These are phyloP conservation scores for Microtus pennsylvanicus DNA, from an alignment of 2,113 vertebrate genomes.

Conservation along the genomic window DNA sequence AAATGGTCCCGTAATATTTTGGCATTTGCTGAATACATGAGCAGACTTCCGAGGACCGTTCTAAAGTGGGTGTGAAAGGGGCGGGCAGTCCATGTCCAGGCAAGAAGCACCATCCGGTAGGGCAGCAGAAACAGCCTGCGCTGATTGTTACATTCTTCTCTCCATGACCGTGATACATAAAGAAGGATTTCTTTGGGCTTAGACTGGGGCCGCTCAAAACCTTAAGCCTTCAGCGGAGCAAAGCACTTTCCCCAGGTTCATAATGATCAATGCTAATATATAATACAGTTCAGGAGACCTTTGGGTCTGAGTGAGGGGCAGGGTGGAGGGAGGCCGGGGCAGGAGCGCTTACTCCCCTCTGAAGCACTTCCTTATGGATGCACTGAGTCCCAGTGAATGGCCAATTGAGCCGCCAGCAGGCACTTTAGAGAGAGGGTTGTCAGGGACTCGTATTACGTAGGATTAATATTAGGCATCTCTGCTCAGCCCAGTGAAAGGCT, in stretches of 20 bases:
- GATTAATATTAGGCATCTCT: conserved; percentile 85
- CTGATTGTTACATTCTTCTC: not conserved
- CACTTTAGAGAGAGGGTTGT: conserved; percentile 77
- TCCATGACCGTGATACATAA: not conserved
- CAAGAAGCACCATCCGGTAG: not conserved
- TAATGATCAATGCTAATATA: not conserved
- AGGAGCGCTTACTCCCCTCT: conserved; percentile 53
- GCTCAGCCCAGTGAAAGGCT: conserved; percentile 85
- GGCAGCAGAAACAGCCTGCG: not conserved
- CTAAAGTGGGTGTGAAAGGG: not conserved
- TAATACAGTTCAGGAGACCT: conserved; percentile 16
- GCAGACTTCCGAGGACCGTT: not conserved
- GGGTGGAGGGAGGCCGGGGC: not conserved
- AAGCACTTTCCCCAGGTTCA: not conserved
- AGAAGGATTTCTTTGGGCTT: conserved; percentile 34
- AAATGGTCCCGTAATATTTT: not conserved
- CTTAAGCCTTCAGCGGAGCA: not conserved
- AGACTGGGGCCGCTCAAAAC: not conserved
- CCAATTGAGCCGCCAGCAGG: conserved; percentile 59
- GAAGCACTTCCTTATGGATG: conserved; percentile 66
- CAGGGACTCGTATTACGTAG: conserved; percentile 77
- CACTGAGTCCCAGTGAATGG: conserved; percentile 67
- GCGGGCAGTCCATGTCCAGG: too few relatives aligned
- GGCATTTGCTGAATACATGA: not conserved
- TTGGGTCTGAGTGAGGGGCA: not conserved